These are phyloP conservation scores for Palloptera scutellata DNA, from an alignment of 2,888 invertebrate species.

Conservation along the genomic window DNA sequence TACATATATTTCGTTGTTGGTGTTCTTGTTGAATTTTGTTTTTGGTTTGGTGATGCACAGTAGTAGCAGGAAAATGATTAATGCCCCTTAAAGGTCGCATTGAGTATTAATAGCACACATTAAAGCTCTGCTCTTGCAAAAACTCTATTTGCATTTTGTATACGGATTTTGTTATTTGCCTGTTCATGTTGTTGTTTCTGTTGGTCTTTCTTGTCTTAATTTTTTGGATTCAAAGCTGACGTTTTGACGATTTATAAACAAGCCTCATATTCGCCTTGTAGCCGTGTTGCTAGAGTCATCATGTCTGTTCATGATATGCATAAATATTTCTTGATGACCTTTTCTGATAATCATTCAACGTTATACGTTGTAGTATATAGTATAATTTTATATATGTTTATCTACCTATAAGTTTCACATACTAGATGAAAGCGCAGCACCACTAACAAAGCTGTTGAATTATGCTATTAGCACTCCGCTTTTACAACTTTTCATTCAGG, in stretches of 20 bases:
- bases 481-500: not conserved
- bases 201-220: not conserved
- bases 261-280: too few species aligned
- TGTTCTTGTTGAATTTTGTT: too few species aligned
- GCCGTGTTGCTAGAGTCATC: too few species aligned
- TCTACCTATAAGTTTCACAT: not conserved
- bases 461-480: conserved; percentile 22
- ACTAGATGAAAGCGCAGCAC: too few species aligned
- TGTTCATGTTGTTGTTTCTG: not conserved
- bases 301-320: not conserved
- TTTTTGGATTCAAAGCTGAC: too few species aligned
- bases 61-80: conserved; percentile 21
- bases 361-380: too few species aligned
- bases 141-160: not conserved
- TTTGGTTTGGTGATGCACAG: too few species aligned
- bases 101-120: conserved; percentile 23
- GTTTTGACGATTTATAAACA: too few species aligned
- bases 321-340: not conserved
- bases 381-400: too few species aligned
- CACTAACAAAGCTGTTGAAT: conserved; percentile 4
- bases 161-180: not conserved
- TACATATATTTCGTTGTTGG: too few species aligned
- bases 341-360: not conserved
- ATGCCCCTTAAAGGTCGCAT: conserved; percentile 22
- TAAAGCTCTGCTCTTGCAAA: not conserved